These are phyloP conservation scores for Thyatira batis DNA, from an alignment of 2,888 invertebrate genomes.

Conservation along the genomic window DNA sequence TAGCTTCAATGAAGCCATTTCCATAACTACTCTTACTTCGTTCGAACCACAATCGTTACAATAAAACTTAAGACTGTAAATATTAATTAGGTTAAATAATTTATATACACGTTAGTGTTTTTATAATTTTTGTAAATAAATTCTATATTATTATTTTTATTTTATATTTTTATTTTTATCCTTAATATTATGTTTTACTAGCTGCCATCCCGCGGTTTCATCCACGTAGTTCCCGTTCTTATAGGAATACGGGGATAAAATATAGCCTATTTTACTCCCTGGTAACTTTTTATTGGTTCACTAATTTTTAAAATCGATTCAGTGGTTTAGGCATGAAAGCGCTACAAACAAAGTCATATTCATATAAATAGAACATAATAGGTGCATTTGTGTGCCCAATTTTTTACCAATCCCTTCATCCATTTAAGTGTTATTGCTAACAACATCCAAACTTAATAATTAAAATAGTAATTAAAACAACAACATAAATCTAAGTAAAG, in stretches of 20 bases:
- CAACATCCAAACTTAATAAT: neutral
- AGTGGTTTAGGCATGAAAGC: too few species aligned
- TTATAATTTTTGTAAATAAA: conserved; percentile 78
- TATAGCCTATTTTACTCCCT: too few species aligned
- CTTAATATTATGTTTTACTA: neutral
- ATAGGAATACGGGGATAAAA: too few species aligned
- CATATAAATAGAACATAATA: too few species aligned
- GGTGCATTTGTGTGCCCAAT: too few species aligned
- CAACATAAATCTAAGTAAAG: neutral
- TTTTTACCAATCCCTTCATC: too few species aligned
- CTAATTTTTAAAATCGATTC: too few species aligned
- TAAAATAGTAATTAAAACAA: neutral
- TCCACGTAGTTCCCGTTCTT: too few species aligned
- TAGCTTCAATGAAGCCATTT: conserved; percentile 67
- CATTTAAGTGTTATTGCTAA: too few species aligned
- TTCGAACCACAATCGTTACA: conserved; percentile 3
- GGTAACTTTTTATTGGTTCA: too few species aligned
- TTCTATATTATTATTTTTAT: conserved; percentile 28
- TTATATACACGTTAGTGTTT: conserved; percentile 62
- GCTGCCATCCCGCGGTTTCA: neutral
- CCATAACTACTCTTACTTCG: conserved; percentile 2
- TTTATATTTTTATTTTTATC: neutral
- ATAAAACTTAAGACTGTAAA: conserved; percentile 73
- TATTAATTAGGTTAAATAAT: conserved; percentile 75
- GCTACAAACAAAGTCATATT: too few species aligned